Evolutionary conservation across 2,113 vertebrate species (phyloP).

Genomic region (Ictalurus punctatus): DNA sequence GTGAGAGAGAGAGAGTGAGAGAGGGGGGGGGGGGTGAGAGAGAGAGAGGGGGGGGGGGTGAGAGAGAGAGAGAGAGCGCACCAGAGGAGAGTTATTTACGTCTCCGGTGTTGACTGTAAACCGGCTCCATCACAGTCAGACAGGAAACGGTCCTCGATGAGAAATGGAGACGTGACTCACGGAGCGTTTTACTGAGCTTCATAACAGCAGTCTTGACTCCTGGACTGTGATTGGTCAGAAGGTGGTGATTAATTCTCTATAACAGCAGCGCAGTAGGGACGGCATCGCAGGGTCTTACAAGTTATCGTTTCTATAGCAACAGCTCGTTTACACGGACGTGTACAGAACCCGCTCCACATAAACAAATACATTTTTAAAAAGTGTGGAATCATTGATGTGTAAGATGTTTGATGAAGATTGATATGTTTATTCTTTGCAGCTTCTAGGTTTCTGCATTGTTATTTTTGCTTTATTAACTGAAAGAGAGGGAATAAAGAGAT

Average conservation of each 20-base stretch:
- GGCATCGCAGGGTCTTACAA: neutral
- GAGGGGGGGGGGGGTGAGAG: too few species aligned
- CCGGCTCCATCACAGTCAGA: conserved; percentile 48
- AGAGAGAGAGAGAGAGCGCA: neutral
- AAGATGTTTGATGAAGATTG: neutral
- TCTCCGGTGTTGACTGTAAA: conserved; percentile 43
- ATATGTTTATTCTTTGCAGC: neutral
- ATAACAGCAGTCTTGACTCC: neutral
- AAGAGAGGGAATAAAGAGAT: too few species aligned
- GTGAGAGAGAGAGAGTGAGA: too few species aligned
- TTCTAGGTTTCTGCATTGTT: neutral
- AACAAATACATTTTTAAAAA: neutral
- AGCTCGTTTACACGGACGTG: neutral
- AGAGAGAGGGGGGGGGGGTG: too few species aligned
- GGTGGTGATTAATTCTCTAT: neutral
- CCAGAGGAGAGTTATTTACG: conserved; percentile 38
- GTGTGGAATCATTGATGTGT: neutral
- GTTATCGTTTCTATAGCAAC: neutral
- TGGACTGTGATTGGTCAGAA: neutral
- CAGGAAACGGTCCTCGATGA: conserved; percentile 45
- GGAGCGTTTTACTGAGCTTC: conserved; percentile 28
- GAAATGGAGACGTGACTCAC: conserved; percentile 42
- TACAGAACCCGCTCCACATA: neutral
- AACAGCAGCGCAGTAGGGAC: neutral
- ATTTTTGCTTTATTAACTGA: too few species aligned